Base-by-base conservation (phyloP, 92 coral and sea anemone species). In the Montipora capitata region DNA sequence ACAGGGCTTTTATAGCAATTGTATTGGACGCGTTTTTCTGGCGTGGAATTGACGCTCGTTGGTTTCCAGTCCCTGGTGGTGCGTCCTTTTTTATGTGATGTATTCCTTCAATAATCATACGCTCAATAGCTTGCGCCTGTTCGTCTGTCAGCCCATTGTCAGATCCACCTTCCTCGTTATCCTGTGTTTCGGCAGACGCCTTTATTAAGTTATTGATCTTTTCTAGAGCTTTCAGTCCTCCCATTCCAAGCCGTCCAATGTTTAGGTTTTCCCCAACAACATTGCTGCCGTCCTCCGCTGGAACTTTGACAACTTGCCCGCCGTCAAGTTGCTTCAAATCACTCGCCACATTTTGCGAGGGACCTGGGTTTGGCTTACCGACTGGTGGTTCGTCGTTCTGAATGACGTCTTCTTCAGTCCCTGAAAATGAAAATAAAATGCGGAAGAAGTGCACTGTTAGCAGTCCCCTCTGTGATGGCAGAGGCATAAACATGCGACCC, bases 21-120 rank as follows among this genome's bases (percentile, higher is more conserved):
- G 3, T n/a, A 63, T 11, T 58, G 44, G 59, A 51, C 17, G 52
- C 18, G 20, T 75, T 85, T 39, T 75, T 85, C 74, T 85, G 89
- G 62, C 96, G 84, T 4, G 96, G 96, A 66, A 93, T 93, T 8
- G 96, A 80, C 10, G 96, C 89, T 71, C 91, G 90, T 52, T 91
- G 91, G 8, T 86, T 90, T 7, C 96, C 96, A 3, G 87, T 1
- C 38, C 62, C 84, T 16, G 38, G 61, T 17, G 89, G 44, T 12
- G 94, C 78, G 40, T 92, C 95, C 62, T 92, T 96, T 88, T 96
- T 93, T 12, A 93, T 95, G 76, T 98, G 94, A 59, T 96, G 92
- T 39, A 98, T 92, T 72, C 99, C 99, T 78, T 96, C 99, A 16
- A 98, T 98, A 20, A 97, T 97, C 99, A 97, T 97, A 72, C 99